A percentile compares a stretch with the other conserved stretches of the same genome.
Evolutionary conservation across 2,113 vertebrate species (phyloP).

Genomic region (Anarrhichthys ocellatus): DNA sequence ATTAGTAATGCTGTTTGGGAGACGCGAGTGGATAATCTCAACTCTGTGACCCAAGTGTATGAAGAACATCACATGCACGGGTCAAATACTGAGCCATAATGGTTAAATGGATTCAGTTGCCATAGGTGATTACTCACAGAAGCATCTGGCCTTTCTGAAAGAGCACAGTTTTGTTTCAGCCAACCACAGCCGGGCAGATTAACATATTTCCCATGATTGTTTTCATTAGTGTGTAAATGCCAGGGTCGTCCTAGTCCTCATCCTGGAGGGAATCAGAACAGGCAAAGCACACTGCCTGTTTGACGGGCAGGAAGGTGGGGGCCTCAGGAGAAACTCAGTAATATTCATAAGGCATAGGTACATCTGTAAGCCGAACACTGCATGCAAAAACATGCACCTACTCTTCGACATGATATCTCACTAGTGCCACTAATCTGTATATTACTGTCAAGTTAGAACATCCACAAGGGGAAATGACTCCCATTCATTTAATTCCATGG

Average conservation of each 20-base stretch:
- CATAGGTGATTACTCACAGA: constrained; percentile 75
- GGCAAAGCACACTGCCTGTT: constrained; percentile 14
- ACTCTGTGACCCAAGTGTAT: constrained; percentile 7
- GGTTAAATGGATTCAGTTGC: constrained; percentile 73
- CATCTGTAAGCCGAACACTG: constrained; percentile 36
- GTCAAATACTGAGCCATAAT: constrained; percentile 56
- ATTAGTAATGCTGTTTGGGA: neutral
- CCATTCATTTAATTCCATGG: constrained; percentile 51
- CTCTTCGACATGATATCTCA: constrained; percentile 12
- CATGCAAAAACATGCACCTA: constrained; percentile 23
- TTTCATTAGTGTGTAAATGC: constrained; percentile 79
- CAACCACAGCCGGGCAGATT: constrained; percentile 65
- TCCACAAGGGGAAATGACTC: constrained; percentile 45
- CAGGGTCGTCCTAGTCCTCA: constrained; percentile 58
- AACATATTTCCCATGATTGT: constrained; percentile 79
- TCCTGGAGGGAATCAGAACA: constrained; percentile 58
- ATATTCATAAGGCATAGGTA: constrained; percentile 39
- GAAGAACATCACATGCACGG: constrained; percentile 29
- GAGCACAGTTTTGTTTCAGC: constrained; percentile 76
- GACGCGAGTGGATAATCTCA: constrained; percentile 2
- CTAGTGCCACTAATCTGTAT: constrained; percentile 38
- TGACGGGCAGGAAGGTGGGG: neutral
- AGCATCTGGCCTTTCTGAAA: constrained; percentile 80
- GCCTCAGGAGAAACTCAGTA: neutral
- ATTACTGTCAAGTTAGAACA: constrained; percentile 38